phyloP scores from a whole-genome alignment of 2,888 invertebrate genomes.

The Pollenia labialis region DNA sequence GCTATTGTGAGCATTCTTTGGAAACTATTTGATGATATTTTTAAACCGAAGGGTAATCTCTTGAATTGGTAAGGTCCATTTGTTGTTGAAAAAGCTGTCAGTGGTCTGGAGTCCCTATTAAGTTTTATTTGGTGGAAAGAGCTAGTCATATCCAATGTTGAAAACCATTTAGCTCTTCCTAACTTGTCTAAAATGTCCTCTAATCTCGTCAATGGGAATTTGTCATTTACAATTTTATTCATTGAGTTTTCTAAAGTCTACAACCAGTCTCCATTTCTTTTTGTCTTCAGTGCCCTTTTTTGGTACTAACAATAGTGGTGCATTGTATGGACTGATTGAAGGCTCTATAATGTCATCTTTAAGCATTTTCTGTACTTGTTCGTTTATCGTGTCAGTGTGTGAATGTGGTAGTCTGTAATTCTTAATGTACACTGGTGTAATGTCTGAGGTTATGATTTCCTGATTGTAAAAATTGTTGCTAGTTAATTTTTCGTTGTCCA shows the following conservation, averaged over 20 bases:
- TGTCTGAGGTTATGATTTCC: neutral
- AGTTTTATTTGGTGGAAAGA: slow-evolving; percentile 59
- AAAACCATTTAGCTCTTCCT: slow-evolving; percentile 65
- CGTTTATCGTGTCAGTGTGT: slow-evolving; percentile 2
- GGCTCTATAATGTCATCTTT: slow-evolving; percentile 48
- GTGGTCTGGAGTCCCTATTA: slow-evolving; percentile 20
- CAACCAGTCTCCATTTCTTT: slow-evolving; percentile 11
- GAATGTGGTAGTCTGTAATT: slow-evolving; percentile 14
- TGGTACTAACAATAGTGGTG: slow-evolving; percentile 66
- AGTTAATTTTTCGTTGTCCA: neutral
- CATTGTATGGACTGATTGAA: slow-evolving; percentile 63
- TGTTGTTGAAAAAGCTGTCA: slow-evolving; percentile 19
- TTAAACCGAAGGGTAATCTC: slow-evolving; percentile 65
- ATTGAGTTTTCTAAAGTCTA: slow-evolving; percentile 21
- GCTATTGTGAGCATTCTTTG: slow-evolving; percentile 69
- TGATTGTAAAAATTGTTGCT: neutral
- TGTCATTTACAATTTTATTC: slow-evolving; percentile 18
- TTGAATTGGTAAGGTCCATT: slow-evolving; percentile 65
- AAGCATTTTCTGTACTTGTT: slow-evolving; percentile 46
- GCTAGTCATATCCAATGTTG: slow-evolving; percentile 63
- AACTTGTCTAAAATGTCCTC: slow-evolving; percentile 60
- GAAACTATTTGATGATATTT: slow-evolving; percentile 70
- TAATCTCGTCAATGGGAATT: neutral
- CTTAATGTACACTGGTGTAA: slow-evolving; percentile 14
- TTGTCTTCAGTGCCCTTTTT: slow-evolving; percentile 54